Conservation (phyloP, 1,140 invertebrate species). For the Listronotus bonariensis region DNA sequence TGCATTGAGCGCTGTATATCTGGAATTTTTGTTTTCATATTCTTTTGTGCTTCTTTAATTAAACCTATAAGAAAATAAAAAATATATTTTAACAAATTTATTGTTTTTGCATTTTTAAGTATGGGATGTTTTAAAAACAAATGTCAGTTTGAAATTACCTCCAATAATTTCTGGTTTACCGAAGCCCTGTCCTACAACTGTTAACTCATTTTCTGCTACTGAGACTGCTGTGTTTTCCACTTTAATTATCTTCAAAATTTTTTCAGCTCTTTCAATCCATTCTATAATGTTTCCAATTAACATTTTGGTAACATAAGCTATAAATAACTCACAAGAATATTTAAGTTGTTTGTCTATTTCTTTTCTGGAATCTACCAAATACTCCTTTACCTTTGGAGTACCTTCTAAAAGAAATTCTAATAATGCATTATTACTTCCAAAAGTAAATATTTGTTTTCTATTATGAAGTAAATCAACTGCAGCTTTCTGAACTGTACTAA, state of each 20-base stretch:
- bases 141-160: conserved; percentile 40
- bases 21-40: conserved; percentile 80
- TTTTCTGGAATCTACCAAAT: conserved; percentile 90
- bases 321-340: conserved; percentile 88
- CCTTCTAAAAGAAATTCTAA: conserved; percentile 90
- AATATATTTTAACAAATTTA: no score
- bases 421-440: conserved; percentile 88
- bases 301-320: conserved; percentile 76
- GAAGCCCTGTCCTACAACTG: conserved; percentile 57
- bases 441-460: conserved; percentile 81
- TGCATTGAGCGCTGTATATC: conserved; percentile 86
- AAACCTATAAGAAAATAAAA: conserved; percentile 42
- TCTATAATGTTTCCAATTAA: conserved; percentile 62
- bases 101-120: no score
- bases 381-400: conserved; percentile 89
- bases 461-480: conserved; percentile 87
- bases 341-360: conserved; percentile 94
- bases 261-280: conserved; percentile 42
- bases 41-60: conserved; percentile 65
- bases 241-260: conserved; percentile 40
- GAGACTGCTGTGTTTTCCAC: conserved; percentile 16
- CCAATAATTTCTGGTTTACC: conserved; percentile 62
- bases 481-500: conserved; percentile 84
- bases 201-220: conserved; percentile 41
- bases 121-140: background rate